Base-by-base conservation (phyloP, 1,140 invertebrate species). In the Globodera ellingtonae region DNA sequence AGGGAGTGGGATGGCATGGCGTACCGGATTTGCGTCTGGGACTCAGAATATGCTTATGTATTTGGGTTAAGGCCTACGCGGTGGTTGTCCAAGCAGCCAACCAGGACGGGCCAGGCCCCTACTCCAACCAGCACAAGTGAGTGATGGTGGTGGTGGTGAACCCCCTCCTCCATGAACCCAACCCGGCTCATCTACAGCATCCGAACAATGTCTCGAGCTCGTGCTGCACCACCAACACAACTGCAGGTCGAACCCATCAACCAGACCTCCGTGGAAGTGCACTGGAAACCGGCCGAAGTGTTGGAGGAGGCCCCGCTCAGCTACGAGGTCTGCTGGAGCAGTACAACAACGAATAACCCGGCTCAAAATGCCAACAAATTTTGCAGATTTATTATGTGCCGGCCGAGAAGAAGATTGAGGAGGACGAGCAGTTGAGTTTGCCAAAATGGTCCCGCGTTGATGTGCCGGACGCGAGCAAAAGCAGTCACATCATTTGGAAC, bases 1-100 rank as follows among this genome's bases (percentile, higher is more conserved):
- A 62, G 18, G 10, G 5, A 15, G 10, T 18, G 56, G 56, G 56
- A 15, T 6, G 35, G 1, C 35, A 35, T 35, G 35, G 35, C 35
- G 35, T 35, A 35, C 35, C 35, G 35, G 35, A 35, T 2, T 2
- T 35, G 35, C 35, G 35, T 35, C 35, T 35, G 35, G 35, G 35
- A 35, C 35, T 35, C 35, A 35, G 35, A 35, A 24, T 24, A 35
- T 35, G 35, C 35, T 72, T 72, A 1, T 56, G 13, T 44, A 2
- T 52, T 50, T 75, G 35, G 6, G 7, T 75, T 50, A 89, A 87
- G 52, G 85, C 88, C 18, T 89, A 89, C 66, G 87, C 87, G 52
- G 83, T 89, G 6, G 86, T 89, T 3, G 81, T 89, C 52, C 87
- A 89, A 73, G 88, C 88, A n/a, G 89, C 82, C 46, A 89, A 89